These are phyloP conservation scores for Kradibia gibbosae DNA, from an alignment of 1,140 invertebrate species.

Conservation along the genomic window DNA sequence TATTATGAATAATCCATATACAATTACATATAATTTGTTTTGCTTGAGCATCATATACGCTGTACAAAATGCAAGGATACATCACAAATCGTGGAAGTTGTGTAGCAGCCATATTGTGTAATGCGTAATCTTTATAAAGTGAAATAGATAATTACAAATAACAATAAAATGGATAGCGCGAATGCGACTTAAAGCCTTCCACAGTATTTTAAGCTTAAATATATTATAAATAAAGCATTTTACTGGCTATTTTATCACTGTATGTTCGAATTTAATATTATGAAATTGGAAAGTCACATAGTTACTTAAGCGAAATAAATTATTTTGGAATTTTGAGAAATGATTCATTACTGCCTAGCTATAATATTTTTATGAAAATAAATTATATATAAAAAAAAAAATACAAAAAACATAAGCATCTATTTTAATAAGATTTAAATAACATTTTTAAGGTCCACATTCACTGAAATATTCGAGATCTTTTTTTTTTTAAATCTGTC, in stretches of 20 bases:
- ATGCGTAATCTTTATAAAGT: slow-evolving; percentile 43
- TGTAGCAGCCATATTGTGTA: slow-evolving; percentile 59
- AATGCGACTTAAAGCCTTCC: slow-evolving; percentile 56
- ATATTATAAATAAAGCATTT: slow-evolving; percentile 40
- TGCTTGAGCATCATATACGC: slow-evolving; percentile 32
- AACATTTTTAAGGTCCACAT: neutral
- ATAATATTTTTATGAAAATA: slow-evolving; percentile 36
- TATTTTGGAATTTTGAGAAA: slow-evolving; percentile 51
- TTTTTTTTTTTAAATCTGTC: slow-evolving; percentile 5
- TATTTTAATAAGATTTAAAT: slow-evolving; percentile 33
- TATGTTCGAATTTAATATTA: slow-evolving; percentile 46
- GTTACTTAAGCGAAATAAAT: slow-evolving; percentile 58
- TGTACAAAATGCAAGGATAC: slow-evolving; percentile 51
- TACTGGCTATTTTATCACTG: slow-evolving; percentile 43
- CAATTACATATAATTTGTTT: slow-evolving; percentile 45
- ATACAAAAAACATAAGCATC: neutral
- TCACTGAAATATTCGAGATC: neutral
- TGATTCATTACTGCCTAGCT: slow-evolving; percentile 12
- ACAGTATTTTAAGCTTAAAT: slow-evolving; percentile 57
- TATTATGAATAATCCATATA: slow-evolving; percentile 29
- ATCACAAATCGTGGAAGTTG: slow-evolving; percentile 58
- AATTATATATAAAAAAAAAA: slow-evolving; percentile 1
- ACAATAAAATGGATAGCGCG: slow-evolving; percentile 9
- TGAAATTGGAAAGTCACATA: slow-evolving; percentile 50
- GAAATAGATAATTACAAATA: slow-evolving; percentile 35